phyloP scores from a whole-genome alignment of 1,140 invertebrate genomes.

The Drosophila rhopaloa region DNA sequence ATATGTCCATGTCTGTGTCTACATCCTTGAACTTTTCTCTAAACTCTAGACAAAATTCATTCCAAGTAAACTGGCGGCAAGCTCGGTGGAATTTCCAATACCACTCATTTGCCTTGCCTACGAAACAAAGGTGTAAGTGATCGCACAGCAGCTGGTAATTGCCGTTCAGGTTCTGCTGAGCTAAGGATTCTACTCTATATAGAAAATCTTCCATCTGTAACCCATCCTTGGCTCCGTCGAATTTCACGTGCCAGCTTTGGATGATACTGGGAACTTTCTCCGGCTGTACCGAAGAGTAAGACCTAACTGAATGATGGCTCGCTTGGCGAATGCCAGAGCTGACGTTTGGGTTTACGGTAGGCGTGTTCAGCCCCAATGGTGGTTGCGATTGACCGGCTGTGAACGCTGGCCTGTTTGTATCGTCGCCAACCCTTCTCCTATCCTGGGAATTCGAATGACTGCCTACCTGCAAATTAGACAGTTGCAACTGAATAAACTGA shows the following conservation, averaged over 20 bases:
- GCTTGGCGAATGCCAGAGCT: too few species aligned
- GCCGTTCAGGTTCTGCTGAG: not conserved
- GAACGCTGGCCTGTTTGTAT: too few species aligned
- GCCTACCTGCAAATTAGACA: too few species aligned
- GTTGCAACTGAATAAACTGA: too few species aligned
- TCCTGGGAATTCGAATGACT: too few species aligned
- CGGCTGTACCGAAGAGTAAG: too few species aligned
- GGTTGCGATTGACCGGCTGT: too few species aligned
- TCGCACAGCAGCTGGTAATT: not conserved
- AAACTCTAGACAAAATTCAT: not conserved
- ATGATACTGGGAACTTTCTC: not conserved
- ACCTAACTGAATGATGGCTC: too few species aligned
- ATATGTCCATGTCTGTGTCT: conserved; percentile 3
- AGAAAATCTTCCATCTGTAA: not conserved
- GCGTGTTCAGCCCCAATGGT: too few species aligned
- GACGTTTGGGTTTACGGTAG: too few species aligned
- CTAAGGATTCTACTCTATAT: not conserved
- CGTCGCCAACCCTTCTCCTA: too few species aligned
- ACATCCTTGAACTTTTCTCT: not conserved
- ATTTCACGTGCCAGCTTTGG: not conserved
- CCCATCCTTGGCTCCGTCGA: not conserved
- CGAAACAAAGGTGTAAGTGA: not conserved
- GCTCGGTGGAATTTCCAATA: not conserved
- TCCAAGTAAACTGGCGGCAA: not conserved
- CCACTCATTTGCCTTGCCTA: not conserved